Conservation (phyloP, 1,140 invertebrate species). For the Tetranychus urticae region DNA sequence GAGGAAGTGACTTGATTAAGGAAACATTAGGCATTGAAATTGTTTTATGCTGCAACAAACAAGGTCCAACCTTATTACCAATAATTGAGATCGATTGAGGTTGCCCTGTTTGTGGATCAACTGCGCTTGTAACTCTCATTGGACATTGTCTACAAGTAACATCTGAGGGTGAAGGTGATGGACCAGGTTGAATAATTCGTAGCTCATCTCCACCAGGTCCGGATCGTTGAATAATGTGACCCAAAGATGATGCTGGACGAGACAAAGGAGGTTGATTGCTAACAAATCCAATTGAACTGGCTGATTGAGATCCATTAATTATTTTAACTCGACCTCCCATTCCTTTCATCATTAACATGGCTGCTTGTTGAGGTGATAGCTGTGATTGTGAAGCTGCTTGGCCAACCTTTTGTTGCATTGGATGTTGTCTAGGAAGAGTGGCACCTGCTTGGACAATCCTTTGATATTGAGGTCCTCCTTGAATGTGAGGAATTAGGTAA, state of each 20-base stretch:
- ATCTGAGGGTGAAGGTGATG: too few relatives aligned
- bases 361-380: background rate
- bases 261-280: background rate
- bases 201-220: too few relatives aligned
- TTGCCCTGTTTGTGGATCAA: too few relatives aligned
- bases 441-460: background rate
- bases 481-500: background rate
- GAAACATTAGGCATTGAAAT: conserved; percentile 3
- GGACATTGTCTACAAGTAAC: too few relatives aligned
- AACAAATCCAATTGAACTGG: background rate
- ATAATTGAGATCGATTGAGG: too few relatives aligned
- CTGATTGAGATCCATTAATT: background rate
- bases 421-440: background rate
- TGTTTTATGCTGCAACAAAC: background rate
- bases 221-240: background rate
- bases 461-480: background rate
- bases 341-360: background rate
- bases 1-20: background rate
- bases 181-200: too few relatives aligned
- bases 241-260: background rate
- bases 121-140: too few relatives aligned
- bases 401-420: background rate
- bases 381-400: background rate
- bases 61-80: background rate
- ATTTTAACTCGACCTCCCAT: background rate